Base-by-base conservation (phyloP, 1,140 invertebrate species). In the Catajapyx aquilonaris region DNA sequence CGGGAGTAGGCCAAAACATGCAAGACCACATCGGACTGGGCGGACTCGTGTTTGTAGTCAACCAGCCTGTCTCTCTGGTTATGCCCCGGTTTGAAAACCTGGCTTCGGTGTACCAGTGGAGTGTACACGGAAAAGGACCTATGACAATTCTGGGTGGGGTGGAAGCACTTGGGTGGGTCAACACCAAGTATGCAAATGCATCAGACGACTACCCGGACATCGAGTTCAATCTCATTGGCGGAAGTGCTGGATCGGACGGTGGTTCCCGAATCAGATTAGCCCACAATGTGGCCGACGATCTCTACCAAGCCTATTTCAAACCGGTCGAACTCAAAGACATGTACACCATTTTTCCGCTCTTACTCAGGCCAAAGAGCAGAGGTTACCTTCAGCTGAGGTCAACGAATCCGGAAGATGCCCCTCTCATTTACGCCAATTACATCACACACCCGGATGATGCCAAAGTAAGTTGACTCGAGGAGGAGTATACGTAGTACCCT, bases 161-260 rank as follows among this genome's bases (percentile, higher is more conserved):
- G 0, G 83, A 88, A 55, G 81, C 76, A 1, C 57, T 73, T 75
- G 74, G 0, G 33, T 84, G 73, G 81, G 81, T 0, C 63, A 28
- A 28, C 1, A 86, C 83, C 0, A 85, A 85, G 52, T 86, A 85
- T 49, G 76, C 75, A 0, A 86, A 86, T 49, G 58, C 69, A 39
- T 66, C 67, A 1, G 76, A 83, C 39, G 81, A 86, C 48, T 87
- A 80, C 79, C 83, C 83, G 0, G 84, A 90, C 48, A 85, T 87
- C 37, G 79, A 86, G 44, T 85, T 87, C 48, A 86, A 83, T 75
- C 58, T 86, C 51, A 75, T 79, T 0, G 76, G 79, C n/a, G 69
- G 75, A 0, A 78, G 76, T 0, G 76, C 75, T 0, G 71, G 64
- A 33, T 80, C 79, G 0, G 81, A 85, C 44, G 74, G 75, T n/a